Base-by-base conservation (phyloP, 1,140 invertebrate species). In the Dreissena rostriformis region DNA sequence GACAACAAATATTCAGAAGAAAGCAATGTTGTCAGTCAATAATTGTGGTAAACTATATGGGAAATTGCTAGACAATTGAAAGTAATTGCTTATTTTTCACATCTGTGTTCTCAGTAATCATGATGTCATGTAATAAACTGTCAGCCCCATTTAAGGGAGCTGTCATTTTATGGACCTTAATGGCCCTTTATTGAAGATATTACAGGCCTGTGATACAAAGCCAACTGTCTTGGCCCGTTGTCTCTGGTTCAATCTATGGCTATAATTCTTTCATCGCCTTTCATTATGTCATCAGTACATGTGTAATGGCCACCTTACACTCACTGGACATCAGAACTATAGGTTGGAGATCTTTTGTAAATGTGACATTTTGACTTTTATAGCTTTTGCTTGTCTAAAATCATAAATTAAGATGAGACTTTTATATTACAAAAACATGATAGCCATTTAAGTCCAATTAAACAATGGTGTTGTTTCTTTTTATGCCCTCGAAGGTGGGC, bases 201-300 rank as follows among this genome's bases (percentile, higher is more conserved):
- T 68, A 71, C 63, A 51, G 10, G 24, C 14, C 2, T 1, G 0
- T 51, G 22, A 17, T 12, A 70, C n/a, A 57, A 57, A 68, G 49
- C 26, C 55, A 79, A 57, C 63, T 79, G 52, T 71, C 66, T 51
- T 11, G 28, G 28, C 11, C 26, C 22, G 39, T 76, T 76, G 74
- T 76, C 26, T 66, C 74, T 19, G 22, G 55, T 61, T 11, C 26
- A 63, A 66, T 76, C 15, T 39, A 39, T 53, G 24, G 67, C 66
- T 28, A 79, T 79, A 79, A 79, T 63, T 79, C 77, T 79, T 79
- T 79, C 77, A 79, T 2, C 77, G 70, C 77, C 77, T 79, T 53
- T 79, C 77, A 79, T 79, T 68, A 71, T 79, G 77, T 79, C 77
- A 79, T 22, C 53, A 53, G 55, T 79, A 79, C 66, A 39, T 39